These are phyloP conservation scores for Cryptocephalus primarius DNA, from an alignment of 2,888 invertebrate species.

Conservation along the genomic window DNA sequence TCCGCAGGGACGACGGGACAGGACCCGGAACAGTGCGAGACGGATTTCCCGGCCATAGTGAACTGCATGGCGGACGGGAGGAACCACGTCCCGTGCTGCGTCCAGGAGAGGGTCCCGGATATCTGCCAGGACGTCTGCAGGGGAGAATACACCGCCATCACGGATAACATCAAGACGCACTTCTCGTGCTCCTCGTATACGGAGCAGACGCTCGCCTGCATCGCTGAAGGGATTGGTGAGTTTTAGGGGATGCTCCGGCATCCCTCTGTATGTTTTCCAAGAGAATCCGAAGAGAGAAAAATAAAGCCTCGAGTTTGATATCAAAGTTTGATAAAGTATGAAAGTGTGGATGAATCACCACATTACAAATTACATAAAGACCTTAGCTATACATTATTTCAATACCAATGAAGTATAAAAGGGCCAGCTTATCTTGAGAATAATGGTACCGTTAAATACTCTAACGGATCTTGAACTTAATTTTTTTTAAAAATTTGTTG, in stretches of 20 bases:
- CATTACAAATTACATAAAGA: too few relatives aligned
- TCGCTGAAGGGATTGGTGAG: constrained; percentile 65
- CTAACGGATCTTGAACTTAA: too few relatives aligned
- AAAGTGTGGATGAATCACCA: too few relatives aligned
- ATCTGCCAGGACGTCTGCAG: constrained; percentile 78
- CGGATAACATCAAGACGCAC: constrained; percentile 72
- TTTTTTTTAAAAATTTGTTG: too few relatives aligned
- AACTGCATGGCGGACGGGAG: constrained; percentile 70
- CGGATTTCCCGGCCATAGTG: constrained; percentile 70
- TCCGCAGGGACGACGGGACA: constrained; percentile 65
- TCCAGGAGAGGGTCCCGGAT: constrained; percentile 69
- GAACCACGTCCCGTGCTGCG: constrained; percentile 78
- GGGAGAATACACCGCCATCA: constrained; percentile 75
- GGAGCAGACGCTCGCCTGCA: constrained; percentile 70
- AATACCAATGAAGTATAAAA: too few relatives aligned
- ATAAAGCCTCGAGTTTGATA: too few relatives aligned
- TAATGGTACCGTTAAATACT: too few relatives aligned
- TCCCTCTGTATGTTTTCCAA: too few relatives aligned
- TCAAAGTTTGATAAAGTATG: too few relatives aligned
- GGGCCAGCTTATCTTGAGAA: too few relatives aligned
- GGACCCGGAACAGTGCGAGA: constrained; percentile 71
- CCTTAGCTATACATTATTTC: too few relatives aligned
- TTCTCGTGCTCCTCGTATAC: constrained; percentile 77
- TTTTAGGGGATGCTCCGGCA: neutral
- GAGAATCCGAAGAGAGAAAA: too few relatives aligned